Conservation (phyloP, 1,140 invertebrate genomes). For the Zaprionus ghesquierei region DNA sequence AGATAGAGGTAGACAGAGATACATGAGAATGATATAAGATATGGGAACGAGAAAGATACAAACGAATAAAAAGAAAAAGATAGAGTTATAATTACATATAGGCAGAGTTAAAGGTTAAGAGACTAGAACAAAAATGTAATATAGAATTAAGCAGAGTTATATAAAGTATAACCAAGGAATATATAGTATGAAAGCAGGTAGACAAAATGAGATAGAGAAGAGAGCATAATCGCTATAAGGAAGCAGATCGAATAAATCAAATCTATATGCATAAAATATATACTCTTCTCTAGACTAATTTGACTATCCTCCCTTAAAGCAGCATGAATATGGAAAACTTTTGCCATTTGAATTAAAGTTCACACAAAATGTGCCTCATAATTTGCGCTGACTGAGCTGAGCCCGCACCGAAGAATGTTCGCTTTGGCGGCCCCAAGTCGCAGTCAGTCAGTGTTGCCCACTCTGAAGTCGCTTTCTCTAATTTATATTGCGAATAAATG, state of each 20-base stretch:
- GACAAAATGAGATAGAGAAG: too few relatives aligned
- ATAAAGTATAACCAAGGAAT: too few relatives aligned
- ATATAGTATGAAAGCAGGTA: too few relatives aligned
- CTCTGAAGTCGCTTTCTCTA: constrained; percentile 40
- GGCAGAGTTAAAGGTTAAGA: too few relatives aligned
- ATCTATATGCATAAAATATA: not conserved
- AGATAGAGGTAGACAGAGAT: not conserved
- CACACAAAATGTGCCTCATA: not conserved
- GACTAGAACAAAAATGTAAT: too few relatives aligned
- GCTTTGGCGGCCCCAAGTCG: constrained; percentile 6
- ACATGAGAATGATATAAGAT: too few relatives aligned
- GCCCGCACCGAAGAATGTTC: constrained; percentile 22
- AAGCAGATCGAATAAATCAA: too few relatives aligned
- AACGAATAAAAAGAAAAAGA: too few relatives aligned
- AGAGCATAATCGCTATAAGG: too few relatives aligned
- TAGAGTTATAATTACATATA: too few relatives aligned
- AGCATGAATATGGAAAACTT: not conserved
- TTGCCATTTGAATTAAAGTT: not conserved
- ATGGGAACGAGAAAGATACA: too few relatives aligned
- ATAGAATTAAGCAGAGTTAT: too few relatives aligned
- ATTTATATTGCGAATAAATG: constrained; percentile 79
- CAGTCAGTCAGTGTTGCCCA: constrained; percentile 11
- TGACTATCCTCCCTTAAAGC: not conserved
- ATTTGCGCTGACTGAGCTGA: not conserved
- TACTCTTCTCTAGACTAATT: not conserved